Conservation (phyloP, 1,140 invertebrate species). For the Aphaenogaster rudis region DNA sequence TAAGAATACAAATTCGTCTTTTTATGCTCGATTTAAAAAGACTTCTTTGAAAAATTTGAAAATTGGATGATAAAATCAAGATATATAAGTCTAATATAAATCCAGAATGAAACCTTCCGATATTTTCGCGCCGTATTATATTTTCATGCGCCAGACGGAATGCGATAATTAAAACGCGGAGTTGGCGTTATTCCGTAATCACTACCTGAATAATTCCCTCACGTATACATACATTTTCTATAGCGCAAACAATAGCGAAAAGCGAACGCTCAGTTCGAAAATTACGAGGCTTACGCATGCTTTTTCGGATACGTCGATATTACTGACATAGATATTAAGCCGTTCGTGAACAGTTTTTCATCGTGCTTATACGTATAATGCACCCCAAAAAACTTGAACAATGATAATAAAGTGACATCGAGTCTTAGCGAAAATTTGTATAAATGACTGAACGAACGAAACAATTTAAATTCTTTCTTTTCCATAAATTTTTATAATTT, state of each 20-base stretch:
- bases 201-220: conserved; percentile 29
- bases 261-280: conserved; percentile 5
- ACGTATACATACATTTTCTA: background rate
- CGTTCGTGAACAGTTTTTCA: conserved; percentile 17
- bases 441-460: background rate
- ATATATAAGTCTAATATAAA: conserved; percentile 10
- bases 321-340: conserved; percentile 31
- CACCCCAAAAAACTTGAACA: background rate
- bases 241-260: background rate
- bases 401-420: background rate
- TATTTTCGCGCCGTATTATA: conserved; percentile 21
- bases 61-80: background rate
- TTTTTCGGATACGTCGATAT: conserved; percentile 34
- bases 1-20: background rate
- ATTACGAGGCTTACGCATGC: conserved; percentile 10
- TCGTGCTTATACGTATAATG: background rate
- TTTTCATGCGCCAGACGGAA: conserved; percentile 16
- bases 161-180: conserved; percentile 21
- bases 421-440: background rate
- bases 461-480: background rate
- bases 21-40: background rate
- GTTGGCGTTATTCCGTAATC: conserved; percentile 33
- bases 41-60: background rate
- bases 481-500: background rate
- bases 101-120: background rate